Evolutionary conservation across 2,113 vertebrate genomes (phyloP).

Genomic region (Bucco capensis): DNA sequence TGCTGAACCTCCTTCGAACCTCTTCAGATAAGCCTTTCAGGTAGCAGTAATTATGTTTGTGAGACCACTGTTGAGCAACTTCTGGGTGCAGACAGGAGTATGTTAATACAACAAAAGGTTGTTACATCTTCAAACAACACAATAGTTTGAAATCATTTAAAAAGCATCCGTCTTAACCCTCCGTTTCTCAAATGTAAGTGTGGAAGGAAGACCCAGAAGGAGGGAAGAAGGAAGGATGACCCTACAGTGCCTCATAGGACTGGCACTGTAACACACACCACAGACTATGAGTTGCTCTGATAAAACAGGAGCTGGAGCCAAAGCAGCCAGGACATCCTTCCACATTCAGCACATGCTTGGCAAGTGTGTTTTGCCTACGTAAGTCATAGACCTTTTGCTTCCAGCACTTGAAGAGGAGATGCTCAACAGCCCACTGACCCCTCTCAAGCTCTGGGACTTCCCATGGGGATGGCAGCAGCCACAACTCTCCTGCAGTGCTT

Average conservation of each 20-base stretch:
- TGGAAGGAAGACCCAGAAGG: neutral
- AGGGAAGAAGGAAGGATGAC: neutral
- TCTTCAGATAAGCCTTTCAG: neutral
- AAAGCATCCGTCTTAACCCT: neutral
- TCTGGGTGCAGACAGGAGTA: neutral
- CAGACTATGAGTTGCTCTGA: neutral
- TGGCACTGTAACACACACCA: neutral
- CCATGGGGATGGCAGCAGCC: accelerated
- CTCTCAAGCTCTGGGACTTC: neutral
- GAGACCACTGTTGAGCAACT: neutral
- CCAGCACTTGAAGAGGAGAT: neutral
- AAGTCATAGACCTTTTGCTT: neutral
- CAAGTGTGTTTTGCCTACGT: neutral
- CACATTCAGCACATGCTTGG: neutral
- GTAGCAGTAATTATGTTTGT: neutral
- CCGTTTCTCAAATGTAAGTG: neutral
- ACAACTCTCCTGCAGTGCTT: neutral
- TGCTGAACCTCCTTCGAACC: neutral
- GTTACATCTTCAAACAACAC: neutral
- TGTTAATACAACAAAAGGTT: neutral
- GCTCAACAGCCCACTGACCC: accelerated
- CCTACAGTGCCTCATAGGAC: neutral
- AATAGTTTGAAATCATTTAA: neutral
- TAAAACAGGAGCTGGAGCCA: neutral
- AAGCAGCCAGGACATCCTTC: neutral